Base-by-base conservation (phyloP, 2,113 vertebrate genomes). In the Mormyrus lacerda region DNA sequence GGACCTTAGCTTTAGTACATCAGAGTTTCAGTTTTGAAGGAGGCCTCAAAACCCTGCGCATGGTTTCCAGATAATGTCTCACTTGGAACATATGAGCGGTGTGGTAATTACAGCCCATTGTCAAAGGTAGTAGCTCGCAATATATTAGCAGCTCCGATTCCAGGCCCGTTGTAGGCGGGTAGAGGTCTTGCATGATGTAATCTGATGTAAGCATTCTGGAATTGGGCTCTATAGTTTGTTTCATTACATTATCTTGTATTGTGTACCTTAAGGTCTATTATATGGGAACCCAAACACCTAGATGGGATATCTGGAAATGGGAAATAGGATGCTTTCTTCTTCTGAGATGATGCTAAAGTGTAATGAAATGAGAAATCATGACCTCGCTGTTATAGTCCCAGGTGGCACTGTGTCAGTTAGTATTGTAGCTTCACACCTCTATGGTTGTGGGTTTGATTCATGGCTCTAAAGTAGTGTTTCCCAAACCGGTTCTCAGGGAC, bases 161-260 rank as follows among this genome's bases (percentile, higher is more conserved):
- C 88, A 89, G 50, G 88, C 88, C 88, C 45, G 79, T 45, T 61
- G 50, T 17, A 84, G 88, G 76, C 50, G 88, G 76, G 58, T 53
- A 47, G 79, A 89, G 8, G 88, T 89, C 88, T 85, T n/a, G 15
- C 39, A 39, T 89, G 88, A 89, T 89, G 88, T 89, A 84, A 89
- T 85, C 76, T 65, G 88, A 84, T 51, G 88, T 85, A 13, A 89
- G 51, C 88, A 61, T 89, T 58, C 31, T 58, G 88, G 88, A 89
- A 89, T 85, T 84, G 88, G 42, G 17, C 45, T 55, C 42, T 51
- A 55, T 19, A 84, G 79, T 84, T 85, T 39, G 45, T 85, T 84
- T 89, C 76, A 85, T 89, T 13, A 47, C 79, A 17, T 58, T 47
- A 11, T 51, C 31, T 19, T 87, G 27, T 39, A 9, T n/a, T 42